A percentile compares a stretch with the other conserved stretches of the same genome.
Conservation (phyloP, 2,888 invertebrate genomes). For the Eilema sororculum region DNA sequence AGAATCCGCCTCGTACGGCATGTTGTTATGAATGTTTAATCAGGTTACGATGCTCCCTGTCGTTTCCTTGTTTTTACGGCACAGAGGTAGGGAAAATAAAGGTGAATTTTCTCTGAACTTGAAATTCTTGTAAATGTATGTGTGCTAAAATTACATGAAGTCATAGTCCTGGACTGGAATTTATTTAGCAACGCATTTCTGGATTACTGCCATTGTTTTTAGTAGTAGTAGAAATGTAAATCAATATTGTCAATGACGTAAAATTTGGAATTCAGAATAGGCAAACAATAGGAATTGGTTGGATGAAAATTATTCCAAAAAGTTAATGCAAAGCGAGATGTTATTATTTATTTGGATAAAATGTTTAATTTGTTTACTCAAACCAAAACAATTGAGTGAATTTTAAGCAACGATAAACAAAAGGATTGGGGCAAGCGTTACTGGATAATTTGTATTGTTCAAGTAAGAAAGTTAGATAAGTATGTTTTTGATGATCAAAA, state of each 20-base stretch:
- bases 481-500: background rate
- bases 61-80: constrained; percentile 18
- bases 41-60: constrained; percentile 10
- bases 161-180: background rate
- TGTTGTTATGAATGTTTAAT: constrained; percentile 21
- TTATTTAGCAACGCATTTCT: background rate
- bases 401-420: constrained; percentile 41
- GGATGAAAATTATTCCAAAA: background rate
- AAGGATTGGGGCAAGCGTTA: constrained; percentile 10
- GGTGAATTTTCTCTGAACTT: constrained; percentile 15
- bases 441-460: constrained; percentile 34
- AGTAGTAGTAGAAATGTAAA: background rate
- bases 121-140: constrained; percentile 21
- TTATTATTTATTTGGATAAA: constrained; percentile 12
- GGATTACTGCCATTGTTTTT: background rate
- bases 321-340: constrained; percentile 10
- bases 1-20: constrained; percentile 15
- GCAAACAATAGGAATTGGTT: background rate
- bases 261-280: background rate
- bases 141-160: constrained; percentile 11
- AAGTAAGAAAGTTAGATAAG: constrained; percentile 15
- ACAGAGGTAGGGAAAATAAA: constrained; percentile 22
- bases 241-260: background rate
- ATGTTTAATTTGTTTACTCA: constrained; percentile 43
- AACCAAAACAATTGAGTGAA: constrained; percentile 21